Evolutionary conservation across 2,888 invertebrate species (phyloP), one percentile per base, ranked within the genome.

Genomic region (Seladonia tumulorum): DNA sequence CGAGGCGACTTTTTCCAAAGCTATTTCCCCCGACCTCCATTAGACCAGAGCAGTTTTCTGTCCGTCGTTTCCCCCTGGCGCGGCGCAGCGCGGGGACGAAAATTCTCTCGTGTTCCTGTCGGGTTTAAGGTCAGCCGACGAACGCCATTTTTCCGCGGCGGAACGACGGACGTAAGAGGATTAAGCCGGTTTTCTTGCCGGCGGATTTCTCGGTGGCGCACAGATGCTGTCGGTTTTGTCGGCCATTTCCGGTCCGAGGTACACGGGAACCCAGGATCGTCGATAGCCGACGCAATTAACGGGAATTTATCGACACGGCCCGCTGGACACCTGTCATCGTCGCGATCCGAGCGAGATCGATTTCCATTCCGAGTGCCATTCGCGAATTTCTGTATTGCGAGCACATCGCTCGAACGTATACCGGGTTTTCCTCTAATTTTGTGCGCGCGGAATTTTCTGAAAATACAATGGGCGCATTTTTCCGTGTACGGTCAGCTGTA

Each of bases 61-160:
- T 14, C 25, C 25, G 76, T 39, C 47, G 49, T 49, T 68, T 60
- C n/a, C 70, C n/a, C 77, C n/a, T n/a, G n/a, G n/a, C n/a, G n/a
- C 70, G 16, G 29, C 53, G 29, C 29, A 1, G 29, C 29, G 29
- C 45, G n/a, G 42, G 70, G 16, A 53, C 53, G 16, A 57, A 75
- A n/a, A 57, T 35, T 47, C 47, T 47, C 72, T 57, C 84, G 63
- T 82, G 90, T 90, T 83, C 79, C 87, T 80, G 82, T 83, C 90
- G 82, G 86, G 82, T 90, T 90, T 90, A 88, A 90, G 90, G 89
- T 90, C 90, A 90, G 71, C 82, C 81, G 47, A 57, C 83, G 80
- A 79, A 75, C 68, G 76, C 85, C 75, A 90, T 90, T 90, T 90
- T 86, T 81, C 89, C 83, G 70, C 60, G 84, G 81, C 68, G 71